Percentiles rank a stretch among this genome's conserved stretches.
phyloP scores from a whole-genome alignment of 2,113 vertebrate species.

The Chaetodon auriga region DNA sequence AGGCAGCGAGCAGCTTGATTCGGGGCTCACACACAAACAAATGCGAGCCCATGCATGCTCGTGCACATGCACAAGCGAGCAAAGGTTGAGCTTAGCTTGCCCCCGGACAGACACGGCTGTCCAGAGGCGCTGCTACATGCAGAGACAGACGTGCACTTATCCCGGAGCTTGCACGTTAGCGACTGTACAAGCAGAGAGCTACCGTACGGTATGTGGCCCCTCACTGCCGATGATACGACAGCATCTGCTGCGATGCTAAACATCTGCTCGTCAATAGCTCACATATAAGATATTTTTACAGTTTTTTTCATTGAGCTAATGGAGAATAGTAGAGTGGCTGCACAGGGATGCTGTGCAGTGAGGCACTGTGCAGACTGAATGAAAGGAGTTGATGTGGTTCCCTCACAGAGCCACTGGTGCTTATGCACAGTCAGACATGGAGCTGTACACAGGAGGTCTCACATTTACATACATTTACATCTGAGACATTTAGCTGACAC shows the following conservation, averaged over 20 bases:
- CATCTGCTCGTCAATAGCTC: slow-evolving; percentile 57
- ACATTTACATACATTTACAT: slow-evolving; percentile 65
- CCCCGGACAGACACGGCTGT: slow-evolving; percentile 45
- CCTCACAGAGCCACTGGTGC: slow-evolving; percentile 14
- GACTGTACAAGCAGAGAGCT: neutral
- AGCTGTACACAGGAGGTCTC: slow-evolving; percentile 17
- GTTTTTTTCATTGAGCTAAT: slow-evolving; percentile 22
- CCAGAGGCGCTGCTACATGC: slow-evolving; percentile 42
- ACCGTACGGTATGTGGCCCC: slow-evolving; percentile 6
- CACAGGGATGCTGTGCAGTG: neutral
- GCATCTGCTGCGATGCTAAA: slow-evolving; percentile 51
- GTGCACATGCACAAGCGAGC: slow-evolving; percentile 34
- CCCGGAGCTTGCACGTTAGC: slow-evolving; percentile 44
- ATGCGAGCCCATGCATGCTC: slow-evolving; percentile 31
- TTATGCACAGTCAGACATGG: slow-evolving; percentile 35
- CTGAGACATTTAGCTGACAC: slow-evolving; percentile 44
- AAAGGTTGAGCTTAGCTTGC: slow-evolving; percentile 44
- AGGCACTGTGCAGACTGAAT: neutral
- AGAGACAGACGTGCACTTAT: slow-evolving; percentile 30
- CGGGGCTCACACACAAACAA: slow-evolving; percentile 57
- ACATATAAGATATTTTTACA: slow-evolving; percentile 30
- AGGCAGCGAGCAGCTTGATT: slow-evolving; percentile 61
- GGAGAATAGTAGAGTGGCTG: neutral
- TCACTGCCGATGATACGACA: slow-evolving; percentile 28
- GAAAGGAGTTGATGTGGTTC: slow-evolving; percentile 11